Evolutionary conservation across 2,888 invertebrate genomes (phyloP).

Genomic region (Tenodera sinensis): DNA sequence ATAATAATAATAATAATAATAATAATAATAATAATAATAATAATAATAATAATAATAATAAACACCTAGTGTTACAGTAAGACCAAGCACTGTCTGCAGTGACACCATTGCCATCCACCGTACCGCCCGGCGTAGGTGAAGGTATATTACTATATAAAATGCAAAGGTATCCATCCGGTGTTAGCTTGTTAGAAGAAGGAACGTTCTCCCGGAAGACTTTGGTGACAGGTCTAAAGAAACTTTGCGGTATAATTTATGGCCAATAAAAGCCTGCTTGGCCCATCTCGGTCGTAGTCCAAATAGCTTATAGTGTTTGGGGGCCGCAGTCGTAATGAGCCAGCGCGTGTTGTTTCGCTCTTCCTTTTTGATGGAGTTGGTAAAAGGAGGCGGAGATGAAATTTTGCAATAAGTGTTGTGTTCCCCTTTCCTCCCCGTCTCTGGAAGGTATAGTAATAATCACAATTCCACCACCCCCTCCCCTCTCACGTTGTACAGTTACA

Average conservation of each 20-base stretch:
- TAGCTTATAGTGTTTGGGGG: background rate
- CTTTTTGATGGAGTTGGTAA: background rate
- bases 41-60: too few relatives aligned
- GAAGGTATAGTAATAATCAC: background rate
- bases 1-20: too few relatives aligned
- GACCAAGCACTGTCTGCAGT: too few relatives aligned
- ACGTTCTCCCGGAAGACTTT: background rate
- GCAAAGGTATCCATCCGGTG: background rate
- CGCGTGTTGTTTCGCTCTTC: background rate
- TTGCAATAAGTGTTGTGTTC: background rate
- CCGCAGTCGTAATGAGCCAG: background rate
- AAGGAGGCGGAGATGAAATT: background rate
- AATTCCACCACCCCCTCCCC: background rate
- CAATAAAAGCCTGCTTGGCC: background rate
- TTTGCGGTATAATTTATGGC: conserved; percentile 3
- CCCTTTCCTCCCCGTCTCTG: background rate
- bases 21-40: too few relatives aligned
- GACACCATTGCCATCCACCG: too few relatives aligned
- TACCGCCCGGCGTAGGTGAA: background rate
- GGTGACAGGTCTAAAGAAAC: conserved; percentile 6
- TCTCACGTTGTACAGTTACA: background rate
- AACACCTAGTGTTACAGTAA: too few relatives aligned
- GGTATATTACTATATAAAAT: background rate
- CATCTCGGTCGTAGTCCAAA: background rate
- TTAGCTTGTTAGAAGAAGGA: background rate